Evolutionary conservation across 2,888 invertebrate genomes (phyloP).

Genomic region (Lasioglossum vierecki): DNA sequence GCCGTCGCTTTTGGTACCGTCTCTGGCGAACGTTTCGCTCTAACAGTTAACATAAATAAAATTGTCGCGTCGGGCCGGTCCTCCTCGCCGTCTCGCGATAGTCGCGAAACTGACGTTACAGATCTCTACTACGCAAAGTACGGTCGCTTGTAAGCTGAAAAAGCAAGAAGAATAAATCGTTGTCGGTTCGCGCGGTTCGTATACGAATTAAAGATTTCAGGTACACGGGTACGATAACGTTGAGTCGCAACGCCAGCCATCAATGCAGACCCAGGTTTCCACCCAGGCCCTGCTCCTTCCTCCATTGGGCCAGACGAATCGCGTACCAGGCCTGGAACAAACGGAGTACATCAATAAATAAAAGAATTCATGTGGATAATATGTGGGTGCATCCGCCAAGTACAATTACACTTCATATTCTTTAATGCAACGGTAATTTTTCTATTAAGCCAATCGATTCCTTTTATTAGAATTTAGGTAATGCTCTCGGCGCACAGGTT

Average conservation of each 20-base stretch:
- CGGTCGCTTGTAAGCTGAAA: conserved; percentile 15
- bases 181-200: conserved; percentile 39
- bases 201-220: conserved; percentile 57
- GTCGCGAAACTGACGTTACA: background rate
- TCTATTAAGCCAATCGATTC: too few relatives aligned
- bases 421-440: too few relatives aligned
- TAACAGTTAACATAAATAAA: conserved; percentile 45
- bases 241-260: conserved; percentile 32
- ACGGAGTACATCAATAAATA: background rate
- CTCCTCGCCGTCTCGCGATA: background rate
- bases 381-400: too few relatives aligned
- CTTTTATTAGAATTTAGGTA: too few relatives aligned
- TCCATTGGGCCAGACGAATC: conserved; percentile 81
- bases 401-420: too few relatives aligned
- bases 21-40: conserved; percentile 9
- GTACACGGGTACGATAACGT: conserved; percentile 62
- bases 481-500: too few relatives aligned
- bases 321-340: conserved; percentile 81
- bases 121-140: conserved; percentile 19
- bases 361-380: background rate
- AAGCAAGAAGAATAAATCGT: conserved; percentile 45
- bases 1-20: conserved; percentile 45
- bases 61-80: background rate
- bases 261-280: conserved; percentile 72
- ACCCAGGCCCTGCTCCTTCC: conserved; percentile 83